Conservation (phyloP, 2,113 vertebrate species). For the Circaetus gallicus region DNA sequence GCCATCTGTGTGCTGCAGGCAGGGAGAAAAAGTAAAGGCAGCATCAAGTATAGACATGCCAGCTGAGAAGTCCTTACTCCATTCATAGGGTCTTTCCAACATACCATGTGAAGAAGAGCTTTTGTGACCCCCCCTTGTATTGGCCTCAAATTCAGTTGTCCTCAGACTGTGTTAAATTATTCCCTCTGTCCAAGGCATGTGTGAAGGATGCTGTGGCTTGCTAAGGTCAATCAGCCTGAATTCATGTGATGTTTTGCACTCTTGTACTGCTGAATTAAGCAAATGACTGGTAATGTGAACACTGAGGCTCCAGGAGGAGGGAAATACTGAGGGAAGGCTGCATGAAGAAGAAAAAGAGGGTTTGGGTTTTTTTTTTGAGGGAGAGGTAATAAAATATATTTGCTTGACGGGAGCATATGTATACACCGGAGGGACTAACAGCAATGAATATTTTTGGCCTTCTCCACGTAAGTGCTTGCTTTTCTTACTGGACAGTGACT, state of each 20-base stretch:
- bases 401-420: background rate
- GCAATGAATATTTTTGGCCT: background rate
- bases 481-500: background rate
- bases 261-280: background rate
- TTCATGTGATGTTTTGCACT: background rate
- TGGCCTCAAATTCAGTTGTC: background rate
- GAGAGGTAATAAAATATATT: background rate
- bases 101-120: background rate
- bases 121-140: background rate
- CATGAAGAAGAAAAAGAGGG: background rate
- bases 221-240: background rate
- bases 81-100: background rate
- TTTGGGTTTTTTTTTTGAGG: too few relatives aligned
- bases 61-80: background rate
- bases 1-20: background rate
- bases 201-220: background rate
- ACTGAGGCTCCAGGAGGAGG: background rate
- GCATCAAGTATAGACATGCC: background rate
- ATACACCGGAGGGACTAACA: background rate
- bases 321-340: background rate
- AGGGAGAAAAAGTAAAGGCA: background rate
- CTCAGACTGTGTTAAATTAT: constrained; percentile 3
- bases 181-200: background rate
- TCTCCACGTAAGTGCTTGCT: background rate
- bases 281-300: background rate